These are phyloP conservation scores for Trichosurus vulpecula DNA, from an alignment of 2,797 vertebrate genomes.

Conservation along the genomic window DNA sequence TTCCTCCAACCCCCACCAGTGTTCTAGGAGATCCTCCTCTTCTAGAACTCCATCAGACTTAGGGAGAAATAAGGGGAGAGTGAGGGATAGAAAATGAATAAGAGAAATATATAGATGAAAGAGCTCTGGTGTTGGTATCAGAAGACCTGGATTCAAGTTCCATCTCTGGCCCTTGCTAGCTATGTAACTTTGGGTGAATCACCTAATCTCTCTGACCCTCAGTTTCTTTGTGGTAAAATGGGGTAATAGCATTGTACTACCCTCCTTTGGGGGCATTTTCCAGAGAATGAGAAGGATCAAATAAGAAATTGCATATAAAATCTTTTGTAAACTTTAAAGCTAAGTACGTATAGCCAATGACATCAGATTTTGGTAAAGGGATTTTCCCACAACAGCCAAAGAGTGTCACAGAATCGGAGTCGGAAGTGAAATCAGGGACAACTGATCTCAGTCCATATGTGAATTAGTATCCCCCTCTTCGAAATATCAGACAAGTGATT, in stretches of 20 bases:
- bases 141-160: not conserved
- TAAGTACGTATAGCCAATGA: not conserved
- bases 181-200: not conserved
- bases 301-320: not conserved
- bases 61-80: not conserved
- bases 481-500: not conserved
- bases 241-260: not conserved
- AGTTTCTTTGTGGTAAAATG: not conserved
- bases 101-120: not conserved
- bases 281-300: not conserved
- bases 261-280: not conserved
- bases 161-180: not conserved
- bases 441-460: not conserved
- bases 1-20: not conserved
- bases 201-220: not conserved
- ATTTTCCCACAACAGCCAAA: not conserved
- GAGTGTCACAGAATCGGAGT: not conserved
- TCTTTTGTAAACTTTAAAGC: not conserved
- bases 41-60: no score
- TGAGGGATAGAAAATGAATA: not conserved
- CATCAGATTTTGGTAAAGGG: not conserved
- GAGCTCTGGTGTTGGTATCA: not conserved
- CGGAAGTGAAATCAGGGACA: not conserved
- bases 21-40: not conserved
- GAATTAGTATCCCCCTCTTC: not conserved